Percentiles rank a stretch among this genome's conserved stretches.
These are phyloP conservation scores for Drosophila erecta DNA, from an alignment of 1,140 invertebrate genomes.

Conservation along the genomic window DNA sequence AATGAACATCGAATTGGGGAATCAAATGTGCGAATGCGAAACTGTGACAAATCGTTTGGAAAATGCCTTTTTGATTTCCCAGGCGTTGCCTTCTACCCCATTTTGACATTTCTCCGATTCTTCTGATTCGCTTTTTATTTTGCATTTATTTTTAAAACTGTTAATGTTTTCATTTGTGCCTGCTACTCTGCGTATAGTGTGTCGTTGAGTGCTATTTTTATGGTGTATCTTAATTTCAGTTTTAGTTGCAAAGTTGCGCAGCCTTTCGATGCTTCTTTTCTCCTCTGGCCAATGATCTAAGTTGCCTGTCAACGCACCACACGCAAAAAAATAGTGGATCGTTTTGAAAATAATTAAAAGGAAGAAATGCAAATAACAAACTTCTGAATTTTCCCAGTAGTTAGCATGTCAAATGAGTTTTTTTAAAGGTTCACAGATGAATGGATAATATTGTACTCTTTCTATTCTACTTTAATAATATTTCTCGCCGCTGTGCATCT, in stretches of 20 bases:
- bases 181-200: constrained; percentile 31
- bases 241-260: constrained; percentile 72
- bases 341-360: background rate
- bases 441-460: too few relatives aligned
- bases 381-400: background rate
- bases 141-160: constrained; percentile 42
- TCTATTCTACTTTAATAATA: background rate
- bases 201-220: constrained; percentile 68
- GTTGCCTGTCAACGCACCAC: constrained; percentile 59
- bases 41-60: constrained; percentile 52
- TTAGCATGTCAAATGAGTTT: too few relatives aligned
- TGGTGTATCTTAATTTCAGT: constrained; percentile 43
- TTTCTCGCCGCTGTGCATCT: background rate
- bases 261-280: constrained; percentile 20
- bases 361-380: background rate
- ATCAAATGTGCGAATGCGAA: constrained; percentile 28
- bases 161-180: constrained; percentile 43
- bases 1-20: constrained; percentile 33
- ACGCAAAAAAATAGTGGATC: background rate
- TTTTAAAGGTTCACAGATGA: too few relatives aligned
- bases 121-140: constrained; percentile 39
- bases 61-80: constrained; percentile 40
- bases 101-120: constrained; percentile 11
- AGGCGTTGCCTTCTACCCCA: constrained; percentile 6
- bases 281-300: constrained; percentile 75